Percentiles rank a stretch among this genome's conserved stretches.
These are phyloP conservation scores for Marronus borbonicus DNA, from an alignment of 2,888 invertebrate genomes.

Conservation along the genomic window DNA sequence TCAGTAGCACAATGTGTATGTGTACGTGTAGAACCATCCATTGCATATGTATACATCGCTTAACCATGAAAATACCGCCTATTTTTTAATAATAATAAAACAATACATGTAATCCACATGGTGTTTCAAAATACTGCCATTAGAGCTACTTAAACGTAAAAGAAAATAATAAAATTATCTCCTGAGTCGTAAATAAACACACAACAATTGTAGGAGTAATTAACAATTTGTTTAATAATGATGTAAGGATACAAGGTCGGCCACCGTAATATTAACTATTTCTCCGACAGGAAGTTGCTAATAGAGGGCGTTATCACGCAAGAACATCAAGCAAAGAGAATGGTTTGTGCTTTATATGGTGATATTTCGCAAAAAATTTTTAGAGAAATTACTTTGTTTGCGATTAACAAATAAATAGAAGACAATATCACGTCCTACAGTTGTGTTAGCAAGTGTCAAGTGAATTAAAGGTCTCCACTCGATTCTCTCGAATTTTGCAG, in stretches of 20 bases:
- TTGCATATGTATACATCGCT: neutral
- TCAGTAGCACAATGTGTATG: neutral
- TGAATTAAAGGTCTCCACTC: too few relatives aligned
- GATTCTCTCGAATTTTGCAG: too few relatives aligned
- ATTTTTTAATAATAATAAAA: neutral
- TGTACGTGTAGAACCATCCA: neutral
- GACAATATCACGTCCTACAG: too few relatives aligned
- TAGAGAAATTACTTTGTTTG: neutral
- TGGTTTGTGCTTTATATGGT: neutral
- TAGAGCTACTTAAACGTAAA: neutral
- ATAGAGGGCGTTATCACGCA: neutral
- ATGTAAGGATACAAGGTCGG: neutral
- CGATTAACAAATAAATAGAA: neutral
- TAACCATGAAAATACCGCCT: neutral
- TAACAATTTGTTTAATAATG: neutral
- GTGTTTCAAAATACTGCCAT: neutral
- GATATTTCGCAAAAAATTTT: neutral
- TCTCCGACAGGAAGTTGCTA: conserved; percentile 1
- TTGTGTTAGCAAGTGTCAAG: too few relatives aligned
- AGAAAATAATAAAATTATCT: neutral
- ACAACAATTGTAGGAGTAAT: neutral
- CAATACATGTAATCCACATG: neutral
- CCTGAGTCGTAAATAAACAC: neutral
- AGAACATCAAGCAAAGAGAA: neutral
- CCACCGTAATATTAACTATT: neutral